Evolutionary conservation across 2,797 vertebrate species (phyloP).

Genomic region (Hippopotamyrus pictus): DNA sequence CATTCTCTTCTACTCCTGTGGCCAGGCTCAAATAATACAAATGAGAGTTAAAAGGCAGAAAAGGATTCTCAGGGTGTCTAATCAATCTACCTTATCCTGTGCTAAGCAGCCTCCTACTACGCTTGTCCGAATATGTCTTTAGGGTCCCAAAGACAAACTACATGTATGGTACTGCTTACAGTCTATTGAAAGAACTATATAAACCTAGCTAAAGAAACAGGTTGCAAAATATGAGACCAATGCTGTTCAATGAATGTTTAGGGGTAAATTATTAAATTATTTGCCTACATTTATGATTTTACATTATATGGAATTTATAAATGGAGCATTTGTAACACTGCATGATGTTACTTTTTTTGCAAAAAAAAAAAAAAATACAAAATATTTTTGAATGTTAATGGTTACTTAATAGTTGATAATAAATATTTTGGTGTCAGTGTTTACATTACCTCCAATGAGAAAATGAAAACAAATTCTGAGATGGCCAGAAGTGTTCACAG

Average conservation of each 20-base stretch:
- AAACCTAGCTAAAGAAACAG: constrained; percentile 55
- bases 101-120: constrained; percentile 55
- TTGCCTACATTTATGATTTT: constrained; percentile 63
- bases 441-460: constrained; percentile 61
- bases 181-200: constrained; percentile 54
- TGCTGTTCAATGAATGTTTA: constrained; percentile 74
- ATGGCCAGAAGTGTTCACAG: constrained; percentile 60
- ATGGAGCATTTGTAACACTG: constrained; percentile 61
- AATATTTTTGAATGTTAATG: constrained; percentile 51
- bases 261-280: constrained; percentile 64
- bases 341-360: constrained; percentile 69
- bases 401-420: constrained; percentile 54
- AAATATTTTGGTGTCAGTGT: constrained; percentile 59
- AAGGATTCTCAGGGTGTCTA: constrained; percentile 72
- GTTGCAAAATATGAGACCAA: constrained; percentile 74
- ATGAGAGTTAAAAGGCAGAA: constrained; percentile 46
- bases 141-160: constrained; percentile 66
- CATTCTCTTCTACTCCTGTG: constrained; percentile 60
- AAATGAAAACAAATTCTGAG: constrained; percentile 64
- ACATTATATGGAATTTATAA: constrained; percentile 70
- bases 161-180: constrained; percentile 51
- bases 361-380: constrained; percentile 52
- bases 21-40: constrained; percentile 53
- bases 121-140: constrained; percentile 53
- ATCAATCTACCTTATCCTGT: constrained; percentile 59